Conservation (phyloP, 1,140 invertebrate species). For the Adoxophyes honmai region DNA sequence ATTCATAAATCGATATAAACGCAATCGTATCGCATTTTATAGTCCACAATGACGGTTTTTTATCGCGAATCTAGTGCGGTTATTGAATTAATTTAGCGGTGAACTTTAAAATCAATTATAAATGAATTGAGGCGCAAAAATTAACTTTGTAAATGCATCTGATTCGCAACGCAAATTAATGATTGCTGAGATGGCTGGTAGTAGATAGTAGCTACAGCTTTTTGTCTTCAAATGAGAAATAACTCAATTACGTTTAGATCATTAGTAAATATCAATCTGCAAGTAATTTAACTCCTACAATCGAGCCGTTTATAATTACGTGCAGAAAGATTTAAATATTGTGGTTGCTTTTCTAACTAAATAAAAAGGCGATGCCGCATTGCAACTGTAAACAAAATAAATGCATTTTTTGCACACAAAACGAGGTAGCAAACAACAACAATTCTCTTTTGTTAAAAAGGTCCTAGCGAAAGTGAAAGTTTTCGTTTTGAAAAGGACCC, state of each 20-base stretch:
- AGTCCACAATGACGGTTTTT: background rate
- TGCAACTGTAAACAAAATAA: background rate
- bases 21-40: conserved; percentile 8
- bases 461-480: conserved; percentile 27
- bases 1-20: conserved; percentile 10
- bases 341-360: too few species aligned
- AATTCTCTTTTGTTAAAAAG: background rate
- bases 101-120: conserved; percentile 15
- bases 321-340: too few species aligned
- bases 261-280: too few species aligned
- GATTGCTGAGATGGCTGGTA: background rate
- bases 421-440: background rate
- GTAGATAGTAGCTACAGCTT: too few species aligned
- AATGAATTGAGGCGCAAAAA: background rate
- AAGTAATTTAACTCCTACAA: too few species aligned
- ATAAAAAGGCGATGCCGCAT: too few species aligned
- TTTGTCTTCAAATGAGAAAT: too few species aligned
- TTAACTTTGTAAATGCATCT: too few species aligned
- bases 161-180: background rate
- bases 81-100: conserved; percentile 2
- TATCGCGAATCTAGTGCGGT: background rate
- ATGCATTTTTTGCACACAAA: background rate
- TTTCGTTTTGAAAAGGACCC: conserved; percentile 32
- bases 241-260: too few species aligned
- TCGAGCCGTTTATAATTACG: too few species aligned